Evolutionary conservation across 2,888 invertebrate species (phyloP), one percentile per base, ranked within the genome.

Genomic region (Platycheirus rosarum): DNA sequence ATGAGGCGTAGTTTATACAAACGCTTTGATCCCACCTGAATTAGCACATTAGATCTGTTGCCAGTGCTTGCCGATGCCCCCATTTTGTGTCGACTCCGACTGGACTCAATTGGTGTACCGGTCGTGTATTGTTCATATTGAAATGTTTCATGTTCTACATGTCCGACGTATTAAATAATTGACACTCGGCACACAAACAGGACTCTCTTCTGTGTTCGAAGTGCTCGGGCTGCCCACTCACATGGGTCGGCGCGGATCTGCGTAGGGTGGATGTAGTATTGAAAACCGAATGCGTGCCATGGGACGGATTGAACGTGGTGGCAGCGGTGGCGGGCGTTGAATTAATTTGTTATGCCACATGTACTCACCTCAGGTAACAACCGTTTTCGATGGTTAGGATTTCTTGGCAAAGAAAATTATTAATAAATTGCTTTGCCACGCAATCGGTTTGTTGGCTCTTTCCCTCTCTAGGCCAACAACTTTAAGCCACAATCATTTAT

Each of bases 11-110:
- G 68, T 68, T 62, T 35, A 62, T 69, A 63, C 74, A 74, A 68
- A 37, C 49, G 74, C 79, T 74, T 79, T 79, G 74, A 69, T 79
- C 79, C 79, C 74, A 49, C 14, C 68, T 69, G 79, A 57, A 74
- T 79, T 74, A 63, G 55, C 68, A 79, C 62, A 79, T 78, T 66
- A 73, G 66, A 73, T 66, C 71, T 46, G 53, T 57, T 20, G 35
- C 6, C 35, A 9, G n/a, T 9, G 8, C 3, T 35, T 35, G 8
- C 35, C 42, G 66, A 49, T 68, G 75, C 46, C 66, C 60, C 53
- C 62, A 40, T 78, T 68, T 55, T 53, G 37, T 14, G 53, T 62
- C 60, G n/a, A n/a, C n/a, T n/a, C n/a, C n/a, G 13, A 46, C 55
- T n/a, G 13, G 26, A 26, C 26, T 26, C 26, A 4, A 6, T 26